Evolutionary conservation across 2,888 invertebrate genomes (phyloP).

Genomic region (Tortrix viridana): DNA sequence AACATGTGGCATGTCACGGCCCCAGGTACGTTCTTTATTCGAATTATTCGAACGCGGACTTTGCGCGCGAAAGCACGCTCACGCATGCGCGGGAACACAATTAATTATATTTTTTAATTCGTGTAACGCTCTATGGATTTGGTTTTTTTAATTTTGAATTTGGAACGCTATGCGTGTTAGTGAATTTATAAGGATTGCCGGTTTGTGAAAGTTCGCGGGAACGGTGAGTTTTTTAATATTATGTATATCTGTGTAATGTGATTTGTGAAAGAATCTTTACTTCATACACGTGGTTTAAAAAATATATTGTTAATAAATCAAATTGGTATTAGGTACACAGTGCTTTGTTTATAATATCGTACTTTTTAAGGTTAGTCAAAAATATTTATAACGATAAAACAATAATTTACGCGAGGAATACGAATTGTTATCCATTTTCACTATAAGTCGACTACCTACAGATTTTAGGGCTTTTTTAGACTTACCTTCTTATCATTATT

Average conservation of each 20-base stretch:
- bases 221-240: conserved; percentile 24
- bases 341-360: too few relatives aligned
- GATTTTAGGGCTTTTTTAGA: too few relatives aligned
- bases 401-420: too few relatives aligned
- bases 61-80: conserved; percentile 78
- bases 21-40: conserved; percentile 71
- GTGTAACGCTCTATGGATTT: conserved; percentile 12
- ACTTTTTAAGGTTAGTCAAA: too few relatives aligned
- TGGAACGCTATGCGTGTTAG: conserved; percentile 34
- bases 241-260: neutral
- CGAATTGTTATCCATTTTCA: too few relatives aligned
- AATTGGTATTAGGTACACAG: too few relatives aligned
- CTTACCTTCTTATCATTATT: too few relatives aligned
- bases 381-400: too few relatives aligned
- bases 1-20: conserved; percentile 67
- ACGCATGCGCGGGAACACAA: conserved; percentile 53
- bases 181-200: conserved; percentile 32
- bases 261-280: too few relatives aligned
- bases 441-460: too few relatives aligned
- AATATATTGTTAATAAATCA: too few relatives aligned
- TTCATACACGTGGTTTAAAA: too few relatives aligned
- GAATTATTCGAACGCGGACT: conserved; percentile 77
- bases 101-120: conserved; percentile 15
- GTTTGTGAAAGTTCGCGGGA: conserved; percentile 15
- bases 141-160: conserved; percentile 40